These are phyloP conservation scores for Papilio machaon DNA, from an alignment of 1,140 invertebrate species.

Conservation along the genomic window DNA sequence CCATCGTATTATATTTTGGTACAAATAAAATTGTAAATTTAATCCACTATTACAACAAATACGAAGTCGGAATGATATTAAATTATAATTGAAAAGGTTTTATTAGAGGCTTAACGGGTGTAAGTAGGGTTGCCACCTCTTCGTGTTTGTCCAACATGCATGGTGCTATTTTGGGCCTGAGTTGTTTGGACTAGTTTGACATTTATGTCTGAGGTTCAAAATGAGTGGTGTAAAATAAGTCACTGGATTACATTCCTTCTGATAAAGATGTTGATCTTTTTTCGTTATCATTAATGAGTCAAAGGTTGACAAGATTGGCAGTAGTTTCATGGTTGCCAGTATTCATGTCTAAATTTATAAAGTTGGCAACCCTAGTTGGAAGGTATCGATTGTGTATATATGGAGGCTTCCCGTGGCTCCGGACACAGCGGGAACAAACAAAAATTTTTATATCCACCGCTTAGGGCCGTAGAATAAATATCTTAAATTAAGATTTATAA, in stretches of 20 bases:
- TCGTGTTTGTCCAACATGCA: background rate
- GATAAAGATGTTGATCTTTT: no score
- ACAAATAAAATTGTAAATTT: conserved; percentile 33
- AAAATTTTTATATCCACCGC: conserved; percentile 33
- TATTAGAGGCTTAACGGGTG: conserved; percentile 28
- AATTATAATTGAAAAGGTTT: conserved; percentile 35
- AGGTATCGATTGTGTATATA: conserved; percentile 4
- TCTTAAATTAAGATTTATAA: conserved; percentile 57
- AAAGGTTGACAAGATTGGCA: background rate
- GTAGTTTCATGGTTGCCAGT: background rate
- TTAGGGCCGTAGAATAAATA: conserved; percentile 48
- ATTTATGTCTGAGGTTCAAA: background rate
- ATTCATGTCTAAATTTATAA: background rate
- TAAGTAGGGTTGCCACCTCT: background rate
- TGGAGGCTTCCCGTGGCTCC: conserved; percentile 53
- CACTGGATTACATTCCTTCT: no score
- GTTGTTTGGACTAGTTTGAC: no score
- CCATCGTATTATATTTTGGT: conserved; percentile 20
- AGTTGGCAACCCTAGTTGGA: background rate
- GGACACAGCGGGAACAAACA: conserved; percentile 31
- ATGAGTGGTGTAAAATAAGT: background rate
- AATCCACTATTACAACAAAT: conserved; percentile 34
- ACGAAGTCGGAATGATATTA: conserved; percentile 20
- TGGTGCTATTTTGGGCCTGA: background rate
- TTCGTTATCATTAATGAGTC: background rate